Evolutionary conservation across 2,797 vertebrate genomes (phyloP).

Genomic region (Pangasius mekongensis): DNA sequence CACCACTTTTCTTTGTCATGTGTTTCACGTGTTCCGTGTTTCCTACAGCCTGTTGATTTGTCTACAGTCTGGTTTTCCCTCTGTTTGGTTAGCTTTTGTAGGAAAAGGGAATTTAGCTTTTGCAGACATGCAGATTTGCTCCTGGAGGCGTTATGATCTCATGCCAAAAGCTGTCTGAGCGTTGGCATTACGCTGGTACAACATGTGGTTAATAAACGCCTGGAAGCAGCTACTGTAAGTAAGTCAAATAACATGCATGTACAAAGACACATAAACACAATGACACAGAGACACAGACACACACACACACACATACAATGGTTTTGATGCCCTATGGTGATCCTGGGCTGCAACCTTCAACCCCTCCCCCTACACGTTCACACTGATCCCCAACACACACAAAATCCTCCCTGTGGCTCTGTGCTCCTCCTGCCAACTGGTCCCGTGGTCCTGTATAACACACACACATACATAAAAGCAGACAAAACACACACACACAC

Average conservation of each 20-base stretch:
- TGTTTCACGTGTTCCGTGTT: neutral
- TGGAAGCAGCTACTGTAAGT: slow-evolving; percentile 39
- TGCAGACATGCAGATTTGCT: slow-evolving; percentile 42
- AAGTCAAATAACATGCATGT: slow-evolving; percentile 33
- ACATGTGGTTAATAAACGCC: slow-evolving; percentile 36
- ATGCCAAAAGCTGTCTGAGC: slow-evolving; percentile 35
- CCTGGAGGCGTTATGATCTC: slow-evolving; percentile 36
- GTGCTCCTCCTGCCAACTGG: slow-evolving; percentile 54
- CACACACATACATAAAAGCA: neutral
- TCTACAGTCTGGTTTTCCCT: neutral
- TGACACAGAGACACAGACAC: neutral
- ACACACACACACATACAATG: slow-evolving; percentile 20
- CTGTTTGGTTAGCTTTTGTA: neutral
- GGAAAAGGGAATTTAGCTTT: slow-evolving; percentile 13
- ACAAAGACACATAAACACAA: neutral
- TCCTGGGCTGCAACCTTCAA: slow-evolving; percentile 22
- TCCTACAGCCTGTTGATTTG: slow-evolving; percentile 11
- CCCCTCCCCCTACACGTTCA: slow-evolving; percentile 45
- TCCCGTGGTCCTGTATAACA: slow-evolving; percentile 49
- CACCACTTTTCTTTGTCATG: neutral
- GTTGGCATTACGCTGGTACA: slow-evolving; percentile 35
- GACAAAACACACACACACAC: slow-evolving; percentile 31
- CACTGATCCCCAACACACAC: slow-evolving; percentile 41
- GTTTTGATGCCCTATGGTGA: slow-evolving; percentile 32
- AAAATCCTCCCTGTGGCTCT: slow-evolving; percentile 58